A percentile compares a stretch with the other conserved stretches of the same genome.
Conservation (phyloP, 2,113 vertebrate genomes). For the Ptilonorhynchus violaceus region DNA sequence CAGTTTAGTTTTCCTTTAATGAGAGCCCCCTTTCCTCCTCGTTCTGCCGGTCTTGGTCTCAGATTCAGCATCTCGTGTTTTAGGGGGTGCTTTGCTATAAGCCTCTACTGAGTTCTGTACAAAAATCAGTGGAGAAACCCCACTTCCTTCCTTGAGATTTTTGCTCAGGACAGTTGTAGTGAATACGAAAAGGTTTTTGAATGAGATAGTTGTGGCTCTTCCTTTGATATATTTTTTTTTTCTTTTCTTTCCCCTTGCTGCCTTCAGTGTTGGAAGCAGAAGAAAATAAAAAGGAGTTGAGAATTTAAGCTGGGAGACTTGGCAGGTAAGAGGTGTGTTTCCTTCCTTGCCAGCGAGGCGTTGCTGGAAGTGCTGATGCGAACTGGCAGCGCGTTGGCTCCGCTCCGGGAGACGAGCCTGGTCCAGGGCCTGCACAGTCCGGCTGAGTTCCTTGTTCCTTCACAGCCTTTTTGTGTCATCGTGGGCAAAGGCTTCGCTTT, state of each 20-base stretch:
- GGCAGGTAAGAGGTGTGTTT: slow-evolving; percentile 64
- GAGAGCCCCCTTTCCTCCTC: neutral
- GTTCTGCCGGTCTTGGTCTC: neutral
- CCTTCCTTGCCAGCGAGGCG: fast-evolving
- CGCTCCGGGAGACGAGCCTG: neutral
- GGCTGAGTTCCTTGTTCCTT: neutral
- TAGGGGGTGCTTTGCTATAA: neutral
- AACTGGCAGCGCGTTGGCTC: neutral
- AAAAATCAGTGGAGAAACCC: neutral
- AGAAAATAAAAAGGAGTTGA: slow-evolving; percentile 41
- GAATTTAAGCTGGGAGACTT: slow-evolving; percentile 37
- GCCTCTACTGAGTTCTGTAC: neutral
- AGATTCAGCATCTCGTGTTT: neutral
- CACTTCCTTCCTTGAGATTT: neutral
- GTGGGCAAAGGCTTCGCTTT: fast-evolving
- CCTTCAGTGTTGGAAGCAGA: slow-evolving; percentile 45
- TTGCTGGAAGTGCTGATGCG: neutral
- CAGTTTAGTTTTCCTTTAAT: neutral
- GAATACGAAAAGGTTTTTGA: neutral
- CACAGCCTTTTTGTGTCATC: neutral
- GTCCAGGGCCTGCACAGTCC: neutral
- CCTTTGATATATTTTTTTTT: neutral
- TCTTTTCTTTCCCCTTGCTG: neutral
- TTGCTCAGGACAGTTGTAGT: neutral
- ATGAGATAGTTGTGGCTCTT: neutral